These are phyloP conservation scores for Nycteola revayana DNA, from an alignment of 2,888 invertebrate species.

Conservation along the genomic window DNA sequence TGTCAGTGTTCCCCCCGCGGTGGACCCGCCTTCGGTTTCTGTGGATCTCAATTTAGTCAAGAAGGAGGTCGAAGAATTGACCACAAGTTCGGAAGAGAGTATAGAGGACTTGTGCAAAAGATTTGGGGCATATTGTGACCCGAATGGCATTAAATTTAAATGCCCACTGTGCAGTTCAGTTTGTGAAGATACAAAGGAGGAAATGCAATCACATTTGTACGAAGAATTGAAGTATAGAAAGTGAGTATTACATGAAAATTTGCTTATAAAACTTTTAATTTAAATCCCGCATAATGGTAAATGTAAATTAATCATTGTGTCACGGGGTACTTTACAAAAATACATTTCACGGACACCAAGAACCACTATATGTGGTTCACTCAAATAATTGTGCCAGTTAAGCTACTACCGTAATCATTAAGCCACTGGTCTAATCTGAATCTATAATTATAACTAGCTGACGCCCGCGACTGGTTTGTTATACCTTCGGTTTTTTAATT, in stretches of 20 bases:
- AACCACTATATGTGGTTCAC: no score
- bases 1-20: constrained; percentile 5
- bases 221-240: constrained; percentile 85
- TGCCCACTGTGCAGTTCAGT: constrained; percentile 84
- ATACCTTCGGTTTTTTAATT: no score
- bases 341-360: no score
- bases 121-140: constrained; percentile 68
- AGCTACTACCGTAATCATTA: no score
- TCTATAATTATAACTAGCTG: no score
- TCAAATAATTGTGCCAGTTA: no score
- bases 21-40: constrained; percentile 11
- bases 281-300: no score
- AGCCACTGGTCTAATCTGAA: no score
- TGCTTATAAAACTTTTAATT: no score
- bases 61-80: constrained; percentile 41
- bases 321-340: no score
- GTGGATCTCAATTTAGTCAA: constrained; percentile 64
- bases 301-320: no score
- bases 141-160: constrained; percentile 77
- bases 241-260: constrained; percentile 55
- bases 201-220: constrained; percentile 85
- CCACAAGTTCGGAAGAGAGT: constrained; percentile 23
- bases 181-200: constrained; percentile 77
- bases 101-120: constrained; percentile 53
- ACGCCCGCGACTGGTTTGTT: no score